These are phyloP conservation scores for Ctenopoma kingsleyae DNA, from an alignment of 2,797 vertebrate species.

Conservation along the genomic window DNA sequence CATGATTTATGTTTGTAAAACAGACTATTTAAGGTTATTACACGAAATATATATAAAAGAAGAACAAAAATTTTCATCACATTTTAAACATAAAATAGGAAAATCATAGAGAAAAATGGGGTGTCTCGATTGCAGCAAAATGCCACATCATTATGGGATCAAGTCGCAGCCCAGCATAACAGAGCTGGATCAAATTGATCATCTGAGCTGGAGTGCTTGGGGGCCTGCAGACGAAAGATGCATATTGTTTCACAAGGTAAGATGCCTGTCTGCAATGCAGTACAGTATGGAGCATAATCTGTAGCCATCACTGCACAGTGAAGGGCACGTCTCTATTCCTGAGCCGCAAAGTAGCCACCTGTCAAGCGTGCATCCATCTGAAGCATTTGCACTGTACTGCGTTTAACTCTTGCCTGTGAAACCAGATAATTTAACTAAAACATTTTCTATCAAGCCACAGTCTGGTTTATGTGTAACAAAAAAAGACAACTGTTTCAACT, in stretches of 20 bases:
- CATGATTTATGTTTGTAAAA: constrained; percentile 35
- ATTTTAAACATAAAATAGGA: constrained; percentile 39
- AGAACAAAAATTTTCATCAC: constrained; percentile 30
- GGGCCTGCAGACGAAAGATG: constrained; percentile 62
- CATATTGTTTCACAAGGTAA: constrained; percentile 78
- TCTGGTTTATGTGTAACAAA: constrained; percentile 16
- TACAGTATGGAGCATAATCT: constrained; percentile 54
- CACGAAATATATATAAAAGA: constrained; percentile 20
- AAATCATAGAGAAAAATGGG: constrained; percentile 45
- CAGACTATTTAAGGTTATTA: constrained; percentile 40
- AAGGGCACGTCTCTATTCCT: constrained; percentile 53
- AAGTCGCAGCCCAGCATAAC: constrained; percentile 65
- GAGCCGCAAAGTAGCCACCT: constrained; percentile 36
- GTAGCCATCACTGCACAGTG: constrained; percentile 55
- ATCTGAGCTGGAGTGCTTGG: constrained; percentile 59
- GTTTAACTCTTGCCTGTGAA: constrained; percentile 22
- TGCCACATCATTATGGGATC: constrained; percentile 69
- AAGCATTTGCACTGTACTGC: constrained; percentile 44
- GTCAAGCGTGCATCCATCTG: constrained; percentile 54
- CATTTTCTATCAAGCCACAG: constrained; percentile 10
- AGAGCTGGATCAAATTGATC: constrained; percentile 78
- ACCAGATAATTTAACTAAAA: constrained; percentile 36
- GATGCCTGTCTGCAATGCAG: constrained; percentile 77
- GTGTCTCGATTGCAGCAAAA: constrained; percentile 56
- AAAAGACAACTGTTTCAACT: constrained; percentile 28